phyloP scores from a whole-genome alignment of 2,113 vertebrate genomes.

The Syngnathoides biaculeatus region DNA sequence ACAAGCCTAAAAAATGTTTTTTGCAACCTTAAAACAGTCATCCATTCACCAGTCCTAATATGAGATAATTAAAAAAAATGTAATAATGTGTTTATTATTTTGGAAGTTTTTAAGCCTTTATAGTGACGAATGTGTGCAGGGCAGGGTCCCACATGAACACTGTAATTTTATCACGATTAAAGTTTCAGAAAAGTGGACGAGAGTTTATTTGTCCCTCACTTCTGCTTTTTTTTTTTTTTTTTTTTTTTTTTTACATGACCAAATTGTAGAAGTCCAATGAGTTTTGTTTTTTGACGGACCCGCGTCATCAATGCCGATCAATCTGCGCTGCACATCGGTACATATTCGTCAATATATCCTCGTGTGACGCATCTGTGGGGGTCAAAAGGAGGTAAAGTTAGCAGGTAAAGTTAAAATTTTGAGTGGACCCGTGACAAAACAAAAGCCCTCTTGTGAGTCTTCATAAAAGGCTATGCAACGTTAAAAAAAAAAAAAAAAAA shows the following conservation, averaged over 20 bases:
- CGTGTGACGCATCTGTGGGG: slow-evolving; percentile 1
- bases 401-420: not conserved
- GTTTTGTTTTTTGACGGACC: slow-evolving; percentile 37
- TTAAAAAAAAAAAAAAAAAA: not conserved
- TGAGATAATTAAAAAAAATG: not conserved
- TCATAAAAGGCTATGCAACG: not conserved
- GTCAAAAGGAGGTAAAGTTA: slow-evolving; percentile 28
- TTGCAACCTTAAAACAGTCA: not conserved
- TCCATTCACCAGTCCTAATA: not conserved
- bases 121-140: no score
- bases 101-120: no score
- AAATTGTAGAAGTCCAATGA: slow-evolving; percentile 22
- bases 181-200: not conserved
- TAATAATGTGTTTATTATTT: not conserved
- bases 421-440: not conserved
- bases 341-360: slow-evolving; percentile 46
- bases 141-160: not conserved
- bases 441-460: not conserved
- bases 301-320: slow-evolving; percentile 52
- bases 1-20: not conserved
- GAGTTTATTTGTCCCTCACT: not conserved
- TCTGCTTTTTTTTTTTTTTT: not conserved
- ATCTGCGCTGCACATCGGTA: slow-evolving; percentile 29
- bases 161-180: not conserved
- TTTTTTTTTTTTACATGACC: not conserved